Conservation (phyloP, 2,113 vertebrate genomes). For the Columba livia region DNA sequence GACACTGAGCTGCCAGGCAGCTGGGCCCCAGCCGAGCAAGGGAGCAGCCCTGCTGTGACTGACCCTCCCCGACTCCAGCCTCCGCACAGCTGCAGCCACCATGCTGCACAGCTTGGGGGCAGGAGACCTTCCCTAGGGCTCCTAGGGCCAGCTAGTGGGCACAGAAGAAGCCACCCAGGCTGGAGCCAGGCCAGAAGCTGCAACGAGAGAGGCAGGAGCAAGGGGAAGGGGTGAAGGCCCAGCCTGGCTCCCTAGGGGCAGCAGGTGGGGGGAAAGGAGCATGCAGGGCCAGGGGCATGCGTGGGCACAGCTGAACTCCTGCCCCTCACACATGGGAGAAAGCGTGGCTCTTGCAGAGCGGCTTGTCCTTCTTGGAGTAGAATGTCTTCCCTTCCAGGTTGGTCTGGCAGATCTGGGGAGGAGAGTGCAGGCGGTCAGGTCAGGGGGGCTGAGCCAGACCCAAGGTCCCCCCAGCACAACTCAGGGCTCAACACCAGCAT, state of each 20-base stretch:
- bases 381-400: constrained; percentile 99
- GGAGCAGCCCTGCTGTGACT: neutral
- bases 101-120: fast-evolving
- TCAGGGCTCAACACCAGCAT: neutral
- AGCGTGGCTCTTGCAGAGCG: constrained; percentile 97
- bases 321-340: constrained; percentile 90
- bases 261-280: neutral
- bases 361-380: constrained; percentile 99
- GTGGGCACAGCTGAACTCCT: neutral
- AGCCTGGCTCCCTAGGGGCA: neutral
- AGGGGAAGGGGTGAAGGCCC: neutral
- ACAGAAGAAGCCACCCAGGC: neutral
- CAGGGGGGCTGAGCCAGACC: neutral
- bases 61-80: neutral
- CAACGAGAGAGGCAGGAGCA: neutral
- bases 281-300: neutral
- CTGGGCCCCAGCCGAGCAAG: fast-evolving
- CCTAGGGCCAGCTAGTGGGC: neutral
- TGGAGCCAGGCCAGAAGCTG: neutral
- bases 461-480: fast-evolving
- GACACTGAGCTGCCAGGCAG: neutral
- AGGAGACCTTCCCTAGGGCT: neutral
- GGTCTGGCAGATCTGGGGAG: constrained; percentile 92
- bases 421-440: neutral
- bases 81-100: fast-evolving